phyloP scores from a whole-genome alignment of 2,113 vertebrate genomes.

The Cochlearius cochlearius region DNA sequence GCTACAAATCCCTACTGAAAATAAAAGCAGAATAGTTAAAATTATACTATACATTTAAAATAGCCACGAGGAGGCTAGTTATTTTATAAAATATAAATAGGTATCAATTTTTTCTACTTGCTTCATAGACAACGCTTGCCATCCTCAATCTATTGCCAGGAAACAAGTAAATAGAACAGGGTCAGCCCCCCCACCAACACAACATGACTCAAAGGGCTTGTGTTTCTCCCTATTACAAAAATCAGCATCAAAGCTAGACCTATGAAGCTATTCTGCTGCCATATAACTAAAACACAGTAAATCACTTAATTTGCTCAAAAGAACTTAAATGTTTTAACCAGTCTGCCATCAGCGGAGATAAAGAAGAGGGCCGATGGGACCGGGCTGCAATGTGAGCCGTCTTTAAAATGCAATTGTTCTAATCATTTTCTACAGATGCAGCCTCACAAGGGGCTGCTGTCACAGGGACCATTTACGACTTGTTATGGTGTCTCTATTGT shows the following conservation, averaged over 20 bases:
- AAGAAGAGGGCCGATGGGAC: conserved; percentile 87
- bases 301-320: conserved; percentile 83
- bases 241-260: conserved; percentile 13
- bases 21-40: background rate
- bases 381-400: conserved; percentile 80
- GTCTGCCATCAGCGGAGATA: conserved; percentile 79
- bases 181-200: background rate
- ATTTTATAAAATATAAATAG: background rate
- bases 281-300: conserved; percentile 72
- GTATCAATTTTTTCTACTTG: background rate
- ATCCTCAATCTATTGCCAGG: background rate
- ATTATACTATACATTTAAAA: background rate
- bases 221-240: conserved; percentile 40
- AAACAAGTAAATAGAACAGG: background rate
- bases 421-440: conserved; percentile 96
- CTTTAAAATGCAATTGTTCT: conserved; percentile 98
- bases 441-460: conserved; percentile 91
- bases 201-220: background rate
- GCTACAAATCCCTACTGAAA: background rate
- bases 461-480: conserved; percentile 88
- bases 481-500: conserved; percentile 93
- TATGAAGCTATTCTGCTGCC: conserved; percentile 64
- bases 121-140: background rate
- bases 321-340: conserved; percentile 84
- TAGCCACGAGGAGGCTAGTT: background rate